Evolutionary conservation across 2,797 vertebrate species (phyloP).

Genomic region (Chiloscyllium punctatum): DNA sequence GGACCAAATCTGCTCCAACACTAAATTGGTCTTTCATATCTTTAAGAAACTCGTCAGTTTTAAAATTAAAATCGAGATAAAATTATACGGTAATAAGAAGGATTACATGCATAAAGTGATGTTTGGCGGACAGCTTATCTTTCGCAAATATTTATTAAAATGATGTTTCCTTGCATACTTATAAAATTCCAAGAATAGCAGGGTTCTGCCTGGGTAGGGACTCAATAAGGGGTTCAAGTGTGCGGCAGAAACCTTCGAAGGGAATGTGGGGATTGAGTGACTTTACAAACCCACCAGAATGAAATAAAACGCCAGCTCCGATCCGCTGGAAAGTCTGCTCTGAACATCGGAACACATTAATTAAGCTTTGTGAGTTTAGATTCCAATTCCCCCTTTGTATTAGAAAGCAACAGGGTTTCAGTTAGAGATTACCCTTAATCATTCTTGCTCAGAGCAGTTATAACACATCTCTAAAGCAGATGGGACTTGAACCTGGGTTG

Average conservation of each 20-base stretch:
- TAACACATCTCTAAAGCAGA: too few relatives aligned
- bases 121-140: neutral
- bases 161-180: neutral
- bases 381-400: neutral
- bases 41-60: neutral
- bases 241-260: neutral
- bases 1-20: neutral
- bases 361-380: too few relatives aligned
- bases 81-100: neutral
- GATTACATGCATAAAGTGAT: neutral
- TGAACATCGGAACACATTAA: neutral
- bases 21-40: neutral
- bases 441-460: too few relatives aligned
- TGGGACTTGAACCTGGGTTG: too few relatives aligned
- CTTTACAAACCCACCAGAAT: neutral
- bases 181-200: too few relatives aligned
- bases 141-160: neutral
- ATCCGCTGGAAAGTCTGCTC: neutral
- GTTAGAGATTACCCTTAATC: too few relatives aligned
- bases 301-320: neutral
- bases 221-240: too few relatives aligned
- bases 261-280: neutral
- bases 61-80: neutral
- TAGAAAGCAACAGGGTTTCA: neutral
- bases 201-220: too few relatives aligned